Conservation (phyloP, 2,888 invertebrate genomes). For the Drosophila anomalata region DNA sequence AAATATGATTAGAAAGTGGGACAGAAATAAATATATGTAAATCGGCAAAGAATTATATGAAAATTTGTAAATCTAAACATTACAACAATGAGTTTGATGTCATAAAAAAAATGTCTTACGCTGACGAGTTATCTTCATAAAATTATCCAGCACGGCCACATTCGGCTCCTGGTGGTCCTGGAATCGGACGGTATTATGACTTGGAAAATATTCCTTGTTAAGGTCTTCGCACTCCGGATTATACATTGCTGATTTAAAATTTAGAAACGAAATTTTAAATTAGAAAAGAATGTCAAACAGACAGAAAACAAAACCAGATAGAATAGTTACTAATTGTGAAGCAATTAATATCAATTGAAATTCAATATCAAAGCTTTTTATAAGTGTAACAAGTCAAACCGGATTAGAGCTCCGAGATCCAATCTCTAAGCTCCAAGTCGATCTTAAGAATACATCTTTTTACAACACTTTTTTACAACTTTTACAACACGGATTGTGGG, state of each 20-base stretch:
- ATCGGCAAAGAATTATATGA: no score
- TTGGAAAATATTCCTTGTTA: conserved; percentile 78
- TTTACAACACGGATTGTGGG: background rate
- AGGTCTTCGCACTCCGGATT: conserved; percentile 62
- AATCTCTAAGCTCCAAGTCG: no score
- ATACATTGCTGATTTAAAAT: conserved; percentile 47
- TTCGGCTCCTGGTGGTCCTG: conserved; percentile 61
- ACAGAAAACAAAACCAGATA: background rate
- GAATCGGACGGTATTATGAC: conserved; percentile 68
- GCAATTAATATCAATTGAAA: background rate
- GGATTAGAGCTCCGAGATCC: conserved; percentile 1
- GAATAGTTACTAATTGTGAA: no score
- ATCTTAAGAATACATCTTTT: no score
- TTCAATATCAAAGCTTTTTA: conserved; percentile 11
- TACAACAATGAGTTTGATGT: background rate
- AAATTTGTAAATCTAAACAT: no score
- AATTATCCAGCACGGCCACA: conserved; percentile 64
- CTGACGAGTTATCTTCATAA: conserved; percentile 58
- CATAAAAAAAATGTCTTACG: conserved; percentile 53
- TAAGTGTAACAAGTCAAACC: conserved; percentile 11
- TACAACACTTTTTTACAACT: background rate
- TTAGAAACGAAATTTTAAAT: background rate
- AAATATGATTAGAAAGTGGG: background rate
- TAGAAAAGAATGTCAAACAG: conserved; percentile 1
- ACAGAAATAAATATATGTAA: no score